Conservation (phyloP, 2,113 vertebrate genomes). For the Crotophaga sulcirostris region DNA sequence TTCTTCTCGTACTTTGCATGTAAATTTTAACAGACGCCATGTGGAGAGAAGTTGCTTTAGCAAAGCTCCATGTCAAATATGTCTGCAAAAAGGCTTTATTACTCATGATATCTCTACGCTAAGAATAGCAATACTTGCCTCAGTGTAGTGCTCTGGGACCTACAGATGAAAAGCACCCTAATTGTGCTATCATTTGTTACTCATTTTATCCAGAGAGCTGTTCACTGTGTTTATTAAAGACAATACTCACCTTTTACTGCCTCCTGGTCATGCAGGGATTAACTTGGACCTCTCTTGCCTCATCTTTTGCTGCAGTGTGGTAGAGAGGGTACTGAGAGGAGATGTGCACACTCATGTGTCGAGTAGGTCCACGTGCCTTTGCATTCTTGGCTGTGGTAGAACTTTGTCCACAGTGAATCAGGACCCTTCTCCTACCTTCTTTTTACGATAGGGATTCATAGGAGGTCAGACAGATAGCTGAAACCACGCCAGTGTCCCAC, state of each 20-base stretch:
- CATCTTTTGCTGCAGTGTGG: not conserved
- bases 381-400: not conserved
- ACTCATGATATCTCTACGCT: not conserved
- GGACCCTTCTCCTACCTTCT: not conserved
- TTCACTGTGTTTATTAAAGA: not conserved
- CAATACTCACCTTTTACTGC: not conserved
- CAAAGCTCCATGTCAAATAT: not conserved
- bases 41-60: not conserved
- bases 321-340: not conserved
- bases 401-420: not conserved
- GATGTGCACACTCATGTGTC: accelerated
- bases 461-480: not conserved
- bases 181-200: not conserved
- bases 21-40: not conserved
- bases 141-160: not conserved
- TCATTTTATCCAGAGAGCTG: not conserved
- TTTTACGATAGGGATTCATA: not conserved
- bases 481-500: not conserved
- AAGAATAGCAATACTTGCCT: not conserved
- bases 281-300: not conserved
- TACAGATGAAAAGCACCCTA: not conserved
- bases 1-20: not conserved
- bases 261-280: not conserved
- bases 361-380: not conserved
- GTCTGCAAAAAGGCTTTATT: not conserved